A percentile compares a stretch with the other conserved stretches of the same genome.
phyloP scores from a whole-genome alignment of 1,140 invertebrate genomes.

The Oscheius sp. region DNA sequence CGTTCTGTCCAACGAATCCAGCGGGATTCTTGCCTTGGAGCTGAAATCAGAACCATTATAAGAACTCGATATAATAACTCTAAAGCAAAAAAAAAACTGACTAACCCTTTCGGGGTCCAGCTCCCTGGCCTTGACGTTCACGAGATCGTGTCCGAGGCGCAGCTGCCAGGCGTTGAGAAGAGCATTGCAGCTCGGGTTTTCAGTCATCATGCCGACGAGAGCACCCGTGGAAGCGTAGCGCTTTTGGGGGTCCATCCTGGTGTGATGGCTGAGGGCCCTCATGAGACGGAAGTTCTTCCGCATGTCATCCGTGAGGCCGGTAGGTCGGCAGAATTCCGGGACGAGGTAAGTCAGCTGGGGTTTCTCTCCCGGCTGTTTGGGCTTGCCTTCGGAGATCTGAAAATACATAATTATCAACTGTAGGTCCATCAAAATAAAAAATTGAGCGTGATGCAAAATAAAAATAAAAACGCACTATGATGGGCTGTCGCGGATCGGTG shows the following conservation, averaged over 20 bases:
- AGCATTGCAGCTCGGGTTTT: neutral
- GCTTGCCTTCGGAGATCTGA: slow-evolving; percentile 37
- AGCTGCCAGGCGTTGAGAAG: slow-evolving; percentile 22
- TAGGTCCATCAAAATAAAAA: no score
- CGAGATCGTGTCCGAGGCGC: slow-evolving; percentile 20
- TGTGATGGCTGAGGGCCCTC: slow-evolving; percentile 15
- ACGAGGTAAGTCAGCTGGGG: slow-evolving; percentile 34
- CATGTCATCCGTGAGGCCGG: slow-evolving; percentile 24
- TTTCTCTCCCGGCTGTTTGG: slow-evolving; percentile 34
- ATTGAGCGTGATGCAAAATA: no score
- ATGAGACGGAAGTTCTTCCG: slow-evolving; percentile 23
- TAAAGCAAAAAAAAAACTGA: no score
- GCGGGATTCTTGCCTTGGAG: neutral
- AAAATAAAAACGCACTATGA: slow-evolving; percentile 11
- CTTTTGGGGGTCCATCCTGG: slow-evolving; percentile 5
- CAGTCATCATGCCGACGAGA: neutral
- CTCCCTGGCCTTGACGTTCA: neutral
- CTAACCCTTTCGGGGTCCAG: neutral
- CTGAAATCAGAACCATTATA: no score
- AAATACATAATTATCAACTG: no score
- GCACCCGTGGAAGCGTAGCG: neutral
- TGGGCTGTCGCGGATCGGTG: slow-evolving; percentile 10
- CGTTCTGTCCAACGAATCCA: slow-evolving; percentile 18
- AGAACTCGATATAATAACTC: no score
- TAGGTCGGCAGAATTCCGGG: slow-evolving; percentile 27